Base-by-base conservation (phyloP, 1,140 invertebrate genomes). In the Brachystomella parvula region DNA sequence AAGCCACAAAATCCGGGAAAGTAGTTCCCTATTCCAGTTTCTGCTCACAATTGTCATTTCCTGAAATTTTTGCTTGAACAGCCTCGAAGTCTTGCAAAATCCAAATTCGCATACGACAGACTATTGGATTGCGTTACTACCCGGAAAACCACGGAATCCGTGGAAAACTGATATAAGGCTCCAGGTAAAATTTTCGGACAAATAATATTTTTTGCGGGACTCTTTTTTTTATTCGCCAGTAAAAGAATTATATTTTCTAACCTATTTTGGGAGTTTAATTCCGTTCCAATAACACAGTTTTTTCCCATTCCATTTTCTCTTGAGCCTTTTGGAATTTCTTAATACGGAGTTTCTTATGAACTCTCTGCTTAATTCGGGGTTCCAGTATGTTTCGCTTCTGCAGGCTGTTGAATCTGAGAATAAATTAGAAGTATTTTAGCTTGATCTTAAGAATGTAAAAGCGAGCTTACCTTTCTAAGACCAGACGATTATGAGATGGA, bases 311-410 rank as follows among this genome's bases (percentile, higher is more conserved):
- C 69, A 71, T 67, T 66, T 68, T 73, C 1, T 71, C 72, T 15
- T 28, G 39, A 15, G 62, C 57, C 24, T 69, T 31, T 32, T 64
- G 56, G 33, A 63, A 73, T 31, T 65, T 64, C 32, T 57, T 67
- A 19, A 65, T 12, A 47, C 59, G 68, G 26, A 69, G 32, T 57
- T 70, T 70, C 19, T 67, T 44, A 28, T 65, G 64, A 26, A 58
- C 53, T 17, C 67, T 79, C 44, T 77, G 76, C 66, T 72, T 75
- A 19, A 76, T 63, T 68, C 81, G 74, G 21, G 86, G 82, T 73
- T 87, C 85, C 64, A 90, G 75, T 60, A 90, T 83, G 75, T 88
- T 90, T 75, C 89, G 82, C 72, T 86, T 87, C 77, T 92, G 89
- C 66, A 92, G 76, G 74, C 86, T 89, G 67, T 89, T 87, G 73